Evolutionary conservation across 2,113 vertebrate species (phyloP).

Genomic region (Xenus cinereus): DNA sequence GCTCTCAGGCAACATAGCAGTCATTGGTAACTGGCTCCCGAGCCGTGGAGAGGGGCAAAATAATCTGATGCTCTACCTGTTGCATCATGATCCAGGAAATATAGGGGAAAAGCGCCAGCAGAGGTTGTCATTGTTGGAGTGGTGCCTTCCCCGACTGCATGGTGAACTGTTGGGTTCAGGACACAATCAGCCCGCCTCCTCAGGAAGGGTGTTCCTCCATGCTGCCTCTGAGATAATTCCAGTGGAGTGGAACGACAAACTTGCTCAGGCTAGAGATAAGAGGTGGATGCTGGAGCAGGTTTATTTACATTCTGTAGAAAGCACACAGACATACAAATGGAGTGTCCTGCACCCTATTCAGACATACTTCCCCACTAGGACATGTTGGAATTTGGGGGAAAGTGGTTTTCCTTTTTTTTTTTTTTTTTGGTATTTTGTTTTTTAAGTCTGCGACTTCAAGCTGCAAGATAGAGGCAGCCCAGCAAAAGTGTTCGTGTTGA

Average conservation of each 20-base stretch:
- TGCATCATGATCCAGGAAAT: rapidly evolving
- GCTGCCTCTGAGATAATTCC: not conserved
- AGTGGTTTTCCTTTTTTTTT: not conserved
- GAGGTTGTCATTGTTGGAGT: not conserved
- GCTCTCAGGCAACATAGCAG: not conserved
- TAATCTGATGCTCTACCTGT: not conserved
- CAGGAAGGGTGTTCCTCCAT: not conserved
- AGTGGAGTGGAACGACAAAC: not conserved
- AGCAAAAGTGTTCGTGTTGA: not conserved
- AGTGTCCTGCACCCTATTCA: not conserved
- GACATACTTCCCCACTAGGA: not conserved
- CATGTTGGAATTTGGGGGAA: not conserved
- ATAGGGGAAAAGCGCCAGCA: not conserved
- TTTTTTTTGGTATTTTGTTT: not conserved
- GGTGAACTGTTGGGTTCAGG: not conserved
- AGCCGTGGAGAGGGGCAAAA: not conserved
- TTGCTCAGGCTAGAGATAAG: not conserved
- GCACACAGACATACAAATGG: not conserved
- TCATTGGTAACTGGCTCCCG: too few relatives aligned
- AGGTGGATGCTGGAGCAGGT: not conserved
- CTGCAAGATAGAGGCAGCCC: not conserved
- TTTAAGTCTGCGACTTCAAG: not conserved
- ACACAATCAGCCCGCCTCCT: not conserved
- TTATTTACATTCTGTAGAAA: not conserved
- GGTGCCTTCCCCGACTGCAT: not conserved